Evolutionary conservation across 2,113 vertebrate genomes (phyloP).

Genomic region (Furnarius figulus): DNA sequence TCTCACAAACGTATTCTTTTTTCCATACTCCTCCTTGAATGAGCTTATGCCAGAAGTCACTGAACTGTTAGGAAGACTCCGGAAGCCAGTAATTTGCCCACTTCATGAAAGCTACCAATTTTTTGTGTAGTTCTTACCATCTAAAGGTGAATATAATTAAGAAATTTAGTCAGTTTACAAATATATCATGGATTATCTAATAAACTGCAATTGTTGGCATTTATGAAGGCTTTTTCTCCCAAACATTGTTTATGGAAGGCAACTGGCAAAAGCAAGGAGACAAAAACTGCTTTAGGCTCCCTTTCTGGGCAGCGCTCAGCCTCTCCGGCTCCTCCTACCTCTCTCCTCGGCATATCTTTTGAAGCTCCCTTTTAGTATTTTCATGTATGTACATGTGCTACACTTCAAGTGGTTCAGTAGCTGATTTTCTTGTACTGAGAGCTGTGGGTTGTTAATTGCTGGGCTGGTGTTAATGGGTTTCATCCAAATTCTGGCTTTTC

Average conservation of each 20-base stretch:
- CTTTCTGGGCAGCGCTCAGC: constrained; percentile 17
- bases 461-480: constrained; percentile 37
- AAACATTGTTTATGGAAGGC: constrained; percentile 48
- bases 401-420: constrained; percentile 15
- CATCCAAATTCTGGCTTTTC: not conserved
- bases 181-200: constrained; percentile 2
- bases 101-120: constrained; percentile 8
- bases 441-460: constrained; percentile 43
- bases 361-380: constrained; percentile 48
- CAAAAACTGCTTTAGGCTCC: constrained; percentile 59
- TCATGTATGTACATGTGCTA: constrained; percentile 58
- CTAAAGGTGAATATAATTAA: constrained; percentile 48
- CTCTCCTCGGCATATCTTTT: not conserved
- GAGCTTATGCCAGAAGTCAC: constrained; percentile 20
- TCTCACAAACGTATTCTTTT: constrained; percentile 28
- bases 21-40: constrained; percentile 6
- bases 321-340: constrained; percentile 25
- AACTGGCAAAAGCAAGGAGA: constrained; percentile 34
- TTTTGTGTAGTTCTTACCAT: constrained; percentile 35
- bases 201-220: constrained; percentile 44
- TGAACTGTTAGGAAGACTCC: constrained; percentile 13
- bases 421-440: constrained; percentile 42
- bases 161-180: constrained; percentile 33
- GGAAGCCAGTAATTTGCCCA: constrained; percentile 35
- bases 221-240: constrained; percentile 35